A percentile compares a stretch with the other conserved stretches of the same genome.
phyloP scores from a whole-genome alignment of 2,113 vertebrate species.

The Opisthocomus hoazin region DNA sequence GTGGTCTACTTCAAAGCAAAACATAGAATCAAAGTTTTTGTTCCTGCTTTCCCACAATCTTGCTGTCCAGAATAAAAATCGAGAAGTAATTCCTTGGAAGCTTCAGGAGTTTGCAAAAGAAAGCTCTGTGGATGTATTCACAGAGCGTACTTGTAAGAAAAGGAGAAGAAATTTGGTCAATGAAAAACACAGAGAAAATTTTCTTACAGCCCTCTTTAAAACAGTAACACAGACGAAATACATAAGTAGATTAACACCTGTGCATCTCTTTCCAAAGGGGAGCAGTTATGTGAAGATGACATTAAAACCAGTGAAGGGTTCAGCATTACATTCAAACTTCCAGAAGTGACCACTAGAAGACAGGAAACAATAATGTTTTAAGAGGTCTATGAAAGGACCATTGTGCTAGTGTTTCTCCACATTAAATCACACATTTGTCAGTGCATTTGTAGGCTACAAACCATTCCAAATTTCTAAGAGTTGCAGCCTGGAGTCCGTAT shows the following conservation, averaged over 20 bases:
- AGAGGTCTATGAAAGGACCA: conserved; percentile 47
- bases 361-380: conserved; percentile 53
- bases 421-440: conserved; percentile 64
- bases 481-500: conserved; percentile 26
- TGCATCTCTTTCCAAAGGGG: conserved; percentile 21
- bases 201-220: not conserved
- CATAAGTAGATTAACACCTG: conserved; percentile 45
- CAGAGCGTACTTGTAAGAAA: not conserved
- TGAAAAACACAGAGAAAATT: not conserved
- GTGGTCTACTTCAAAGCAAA: not conserved
- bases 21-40: not conserved
- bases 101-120: not conserved
- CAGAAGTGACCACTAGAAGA: conserved; percentile 33
- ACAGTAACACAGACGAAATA: not conserved
- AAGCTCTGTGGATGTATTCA: not conserved
- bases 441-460: conserved; percentile 50
- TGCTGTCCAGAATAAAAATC: not conserved
- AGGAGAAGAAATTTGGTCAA: not conserved
- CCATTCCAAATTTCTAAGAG: conserved; percentile 7
- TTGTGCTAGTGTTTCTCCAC: conserved; percentile 42
- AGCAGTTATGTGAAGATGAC: not conserved
- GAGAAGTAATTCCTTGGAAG: not conserved
- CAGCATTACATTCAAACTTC: not conserved
- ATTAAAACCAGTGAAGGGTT: conserved; percentile 41
- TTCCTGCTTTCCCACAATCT: not conserved